These are phyloP conservation scores for Eucriotettix oculatus DNA, from an alignment of 2,888 invertebrate species.

Conservation along the genomic window DNA sequence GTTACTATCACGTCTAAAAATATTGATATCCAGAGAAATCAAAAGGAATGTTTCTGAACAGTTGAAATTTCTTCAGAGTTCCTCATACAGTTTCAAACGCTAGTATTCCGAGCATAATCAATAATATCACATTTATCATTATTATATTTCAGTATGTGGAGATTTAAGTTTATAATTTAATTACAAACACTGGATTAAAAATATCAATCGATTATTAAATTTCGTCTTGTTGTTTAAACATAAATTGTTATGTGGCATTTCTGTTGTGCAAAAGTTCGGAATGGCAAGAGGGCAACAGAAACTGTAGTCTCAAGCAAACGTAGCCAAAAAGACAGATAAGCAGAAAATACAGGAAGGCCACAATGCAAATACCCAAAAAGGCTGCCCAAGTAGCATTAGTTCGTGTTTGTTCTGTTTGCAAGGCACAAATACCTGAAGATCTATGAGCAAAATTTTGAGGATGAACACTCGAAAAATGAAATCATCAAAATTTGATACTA, in stretches of 20 bases:
- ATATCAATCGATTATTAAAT: too few species aligned
- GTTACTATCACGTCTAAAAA: too few species aligned
- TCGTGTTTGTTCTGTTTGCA: slow-evolving; percentile 81
- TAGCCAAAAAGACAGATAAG: slow-evolving; percentile 74
- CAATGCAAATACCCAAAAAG: slow-evolving; percentile 67
- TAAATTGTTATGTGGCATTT: background rate
- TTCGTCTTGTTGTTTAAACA: too few species aligned
- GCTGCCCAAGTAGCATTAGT: slow-evolving; percentile 90
- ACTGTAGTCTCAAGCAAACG: slow-evolving; percentile 93
- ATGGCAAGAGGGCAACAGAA: slow-evolving; percentile 99
- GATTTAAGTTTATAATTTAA: too few species aligned
- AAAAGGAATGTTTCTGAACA: too few species aligned
- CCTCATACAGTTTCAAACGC: too few species aligned
- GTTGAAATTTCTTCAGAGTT: too few species aligned
- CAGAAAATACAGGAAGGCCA: slow-evolving; percentile 79
- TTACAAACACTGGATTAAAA: too few species aligned
- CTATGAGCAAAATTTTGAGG: slow-evolving; percentile 98
- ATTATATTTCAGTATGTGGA: too few species aligned
- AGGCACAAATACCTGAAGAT: slow-evolving; percentile 99
- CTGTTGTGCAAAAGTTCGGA: background rate
- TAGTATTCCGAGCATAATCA: too few species aligned
- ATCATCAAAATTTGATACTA: slow-evolving; percentile 53
- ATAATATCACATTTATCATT: too few species aligned
- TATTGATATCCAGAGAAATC: too few species aligned
- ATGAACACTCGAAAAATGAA: slow-evolving; percentile 93